These are phyloP conservation scores for Pholis gunnellus DNA, from an alignment of 2,113 vertebrate species.

Conservation along the genomic window DNA sequence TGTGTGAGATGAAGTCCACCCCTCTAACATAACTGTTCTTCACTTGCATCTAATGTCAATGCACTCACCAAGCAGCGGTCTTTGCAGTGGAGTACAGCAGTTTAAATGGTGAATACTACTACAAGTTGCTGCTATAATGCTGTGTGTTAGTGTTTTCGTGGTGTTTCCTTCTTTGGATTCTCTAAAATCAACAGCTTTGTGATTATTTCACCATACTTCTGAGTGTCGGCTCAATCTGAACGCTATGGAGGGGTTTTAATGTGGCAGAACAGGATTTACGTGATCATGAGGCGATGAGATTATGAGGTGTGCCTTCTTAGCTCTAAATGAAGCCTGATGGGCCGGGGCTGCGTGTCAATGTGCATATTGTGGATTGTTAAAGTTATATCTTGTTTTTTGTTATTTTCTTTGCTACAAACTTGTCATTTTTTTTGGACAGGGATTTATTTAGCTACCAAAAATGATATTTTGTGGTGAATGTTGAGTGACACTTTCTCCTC, in stretches of 20 bases:
- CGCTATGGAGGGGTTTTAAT: constrained; percentile 6
- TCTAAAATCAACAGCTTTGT: constrained; percentile 11
- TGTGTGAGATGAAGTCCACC: not conserved
- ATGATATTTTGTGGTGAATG: not conserved
- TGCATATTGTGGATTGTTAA: constrained; percentile 14
- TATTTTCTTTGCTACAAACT: constrained; percentile 11
- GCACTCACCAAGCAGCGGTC: not conserved
- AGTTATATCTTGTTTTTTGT: constrained; percentile 35
- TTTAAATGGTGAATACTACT: constrained; percentile 31
- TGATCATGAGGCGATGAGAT: constrained; percentile 22
- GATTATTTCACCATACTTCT: constrained; percentile 17
- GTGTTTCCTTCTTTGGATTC: not conserved
- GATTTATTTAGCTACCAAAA: constrained; percentile 15
- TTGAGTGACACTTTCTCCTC: not conserved
- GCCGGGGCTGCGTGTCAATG: constrained; percentile 4
- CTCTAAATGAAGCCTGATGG: not conserved
- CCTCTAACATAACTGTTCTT: not conserved
- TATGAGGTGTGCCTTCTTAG: constrained; percentile 66
- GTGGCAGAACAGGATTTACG: constrained; percentile 9
- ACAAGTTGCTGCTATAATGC: constrained; percentile 26
- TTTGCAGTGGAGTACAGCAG: not conserved
- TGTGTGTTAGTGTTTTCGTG: not conserved
- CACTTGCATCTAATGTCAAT: constrained; percentile 26
- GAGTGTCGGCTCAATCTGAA: not conserved
- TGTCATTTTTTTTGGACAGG: not conserved